Evolutionary conservation across 2,113 vertebrate genomes (phyloP), one percentile per base, ranked within the genome.

Genomic region (Bos indicus): DNA sequence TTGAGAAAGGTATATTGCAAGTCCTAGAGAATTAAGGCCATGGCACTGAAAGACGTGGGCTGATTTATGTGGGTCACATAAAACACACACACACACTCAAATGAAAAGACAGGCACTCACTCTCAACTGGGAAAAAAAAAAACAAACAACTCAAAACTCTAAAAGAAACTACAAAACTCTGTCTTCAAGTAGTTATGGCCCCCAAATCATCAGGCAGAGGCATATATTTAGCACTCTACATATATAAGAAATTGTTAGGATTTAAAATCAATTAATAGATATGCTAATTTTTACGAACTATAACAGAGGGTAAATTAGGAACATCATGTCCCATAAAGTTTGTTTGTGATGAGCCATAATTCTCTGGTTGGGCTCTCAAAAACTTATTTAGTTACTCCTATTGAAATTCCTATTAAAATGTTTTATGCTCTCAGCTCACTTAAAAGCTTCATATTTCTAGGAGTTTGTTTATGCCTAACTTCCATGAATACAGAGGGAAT

Each of bases 371-470:
- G 88, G 52, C 48, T 97, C 81, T 96, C 94, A 97, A 97, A 98
- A 94, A 94, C 43, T 96, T 94, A 97, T 95, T 98, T 97, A 97
- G 91, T 97, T 97, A 98, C 90, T 81, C 52, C 81, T 40, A 36
- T 15, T 90, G 95, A 95, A 97, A 97, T 95, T 97, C 83, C 86
- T 98, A 94, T 97, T 98, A 95, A 97, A 91, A 90, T 98, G 67
- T 88, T 98, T 98, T 97, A 98, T 97, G 91, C 84, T 88, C 71
- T 85, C 17, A 51, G 89, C 59, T 96, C 89, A 93, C 60, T 97
- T 97, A 98, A 98, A 91, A 95, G 95, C 89, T 98, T 97, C 96
- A 97, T 97, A 97, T 97, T 93, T 80, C 90, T 91, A 90, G 77
- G 28, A 94, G 82, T 88, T 95, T 97, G 93, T 98, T 97, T 97